Percentiles rank a stretch among this genome's conserved stretches.
Conservation (phyloP, 1,140 invertebrate species). For the Helicoverpa armigera region DNA sequence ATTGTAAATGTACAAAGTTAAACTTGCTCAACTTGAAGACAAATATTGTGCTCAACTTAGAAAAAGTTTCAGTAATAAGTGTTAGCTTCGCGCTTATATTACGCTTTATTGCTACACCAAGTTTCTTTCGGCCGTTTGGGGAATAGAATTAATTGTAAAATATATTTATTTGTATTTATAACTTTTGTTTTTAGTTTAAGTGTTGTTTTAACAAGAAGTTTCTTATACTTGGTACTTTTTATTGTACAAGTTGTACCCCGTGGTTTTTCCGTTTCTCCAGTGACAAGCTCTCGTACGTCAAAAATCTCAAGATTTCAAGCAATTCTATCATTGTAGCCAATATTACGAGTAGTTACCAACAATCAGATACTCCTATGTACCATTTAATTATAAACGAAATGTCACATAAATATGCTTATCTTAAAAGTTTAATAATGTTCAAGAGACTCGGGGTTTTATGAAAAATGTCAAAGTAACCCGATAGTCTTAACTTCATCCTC, state of each 20-base stretch:
- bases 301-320: no score
- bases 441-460: not conserved
- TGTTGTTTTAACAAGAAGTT: no score
- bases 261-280: no score
- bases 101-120: not conserved
- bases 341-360: no score
- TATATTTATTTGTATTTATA: not conserved
- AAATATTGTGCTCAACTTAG: not conserved
- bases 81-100: not conserved
- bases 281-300: no score
- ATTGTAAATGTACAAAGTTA: conserved; percentile 23
- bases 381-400: no score
- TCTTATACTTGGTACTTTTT: no score
- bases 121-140: conserved; percentile 13
- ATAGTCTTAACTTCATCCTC: not conserved
- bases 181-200: not conserved
- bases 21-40: not conserved
- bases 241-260: no score
- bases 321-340: no score
- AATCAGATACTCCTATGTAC: no score
- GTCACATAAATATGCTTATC: no score
- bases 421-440: no score
- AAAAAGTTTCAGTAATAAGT: conserved; percentile 23
- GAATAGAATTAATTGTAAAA: not conserved
- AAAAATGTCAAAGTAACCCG: not conserved